phyloP scores from a whole-genome alignment of 2,888 invertebrate species.

The Drosophila subquinaria region DNA sequence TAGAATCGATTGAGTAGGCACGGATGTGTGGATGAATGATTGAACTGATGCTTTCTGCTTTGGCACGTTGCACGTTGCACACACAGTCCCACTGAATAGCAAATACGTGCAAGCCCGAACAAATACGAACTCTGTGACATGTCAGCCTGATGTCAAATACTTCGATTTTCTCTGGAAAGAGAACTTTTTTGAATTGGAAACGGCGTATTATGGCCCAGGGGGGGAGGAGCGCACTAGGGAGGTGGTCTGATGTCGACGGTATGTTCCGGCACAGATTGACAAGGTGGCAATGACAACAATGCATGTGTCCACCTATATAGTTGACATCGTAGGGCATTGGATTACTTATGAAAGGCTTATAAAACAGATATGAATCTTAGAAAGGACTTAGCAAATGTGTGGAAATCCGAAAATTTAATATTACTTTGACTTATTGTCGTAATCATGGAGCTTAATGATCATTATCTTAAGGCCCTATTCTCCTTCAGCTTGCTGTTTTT shows the following conservation, averaged over 20 bases:
- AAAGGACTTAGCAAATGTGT: not conserved
- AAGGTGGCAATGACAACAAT: conserved; percentile 19
- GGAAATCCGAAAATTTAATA: not conserved
- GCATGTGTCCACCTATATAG: conserved; percentile 1
- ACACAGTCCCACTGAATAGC: conserved; percentile 4
- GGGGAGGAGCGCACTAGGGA: not conserved
- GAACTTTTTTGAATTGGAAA: conserved; percentile 7
- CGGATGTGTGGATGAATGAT: conserved; percentile 31
- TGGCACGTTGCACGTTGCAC: conserved; percentile 6
- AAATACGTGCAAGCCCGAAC: conserved; percentile 12
- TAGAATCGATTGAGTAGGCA: conserved; percentile 14
- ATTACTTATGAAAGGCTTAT: conserved; percentile 1
- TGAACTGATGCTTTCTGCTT: conserved; percentile 27
- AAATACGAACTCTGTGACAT: conserved; percentile 49
- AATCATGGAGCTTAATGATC: too few species aligned
- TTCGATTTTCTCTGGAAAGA: conserved; percentile 62
- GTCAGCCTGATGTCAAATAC: conserved; percentile 70
- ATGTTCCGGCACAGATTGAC: conserved; percentile 45
- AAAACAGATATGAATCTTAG: not conserved
- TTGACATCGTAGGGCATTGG: not conserved
- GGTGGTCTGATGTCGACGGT: conserved; percentile 25
- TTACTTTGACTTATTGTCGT: too few species aligned
- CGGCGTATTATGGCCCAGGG: not conserved
- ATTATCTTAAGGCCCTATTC: too few species aligned
- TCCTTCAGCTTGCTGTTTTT: too few species aligned